Conservation (phyloP, 1,140 invertebrate species). For the Drosophila ambigua region DNA sequence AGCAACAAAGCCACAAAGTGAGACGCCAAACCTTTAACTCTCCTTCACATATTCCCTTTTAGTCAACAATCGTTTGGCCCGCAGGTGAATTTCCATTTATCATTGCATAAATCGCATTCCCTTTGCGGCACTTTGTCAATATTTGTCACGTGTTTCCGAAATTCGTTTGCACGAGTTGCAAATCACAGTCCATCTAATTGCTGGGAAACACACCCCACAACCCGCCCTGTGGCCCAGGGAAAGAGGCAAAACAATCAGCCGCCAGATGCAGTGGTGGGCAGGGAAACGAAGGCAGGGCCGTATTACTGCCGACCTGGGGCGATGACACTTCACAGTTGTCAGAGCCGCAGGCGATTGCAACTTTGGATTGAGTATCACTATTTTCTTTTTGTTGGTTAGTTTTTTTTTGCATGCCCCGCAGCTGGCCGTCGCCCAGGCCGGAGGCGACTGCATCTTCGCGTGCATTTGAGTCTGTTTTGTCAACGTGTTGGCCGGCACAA, state of each 20-base stretch:
- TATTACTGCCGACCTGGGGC: conserved; percentile 70
- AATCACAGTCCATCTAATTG: conserved; percentile 70
- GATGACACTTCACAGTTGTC: conserved; percentile 68
- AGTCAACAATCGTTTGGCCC: not conserved
- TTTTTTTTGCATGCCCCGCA: conserved; percentile 15
- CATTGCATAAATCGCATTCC: conserved; percentile 3
- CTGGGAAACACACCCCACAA: conserved; percentile 62
- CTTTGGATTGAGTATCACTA: conserved; percentile 32
- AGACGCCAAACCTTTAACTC: no score
- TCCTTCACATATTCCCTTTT: no score
- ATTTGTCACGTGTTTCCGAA: conserved; percentile 59
- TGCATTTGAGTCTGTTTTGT: conserved; percentile 56
- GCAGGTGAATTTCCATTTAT: not conserved
- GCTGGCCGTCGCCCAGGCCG: conserved; percentile 18
- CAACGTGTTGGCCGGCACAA: conserved; percentile 44
- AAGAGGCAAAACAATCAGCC: conserved; percentile 57
- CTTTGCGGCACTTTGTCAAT: conserved; percentile 34
- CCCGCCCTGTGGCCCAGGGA: conserved; percentile 10
- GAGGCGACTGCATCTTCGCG: conserved; percentile 10
- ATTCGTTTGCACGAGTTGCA: conserved; percentile 68
- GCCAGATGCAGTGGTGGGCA: conserved; percentile 44
- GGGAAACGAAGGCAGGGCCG: not conserved
- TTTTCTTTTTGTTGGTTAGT: not conserved
- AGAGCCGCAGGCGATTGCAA: conserved; percentile 40
- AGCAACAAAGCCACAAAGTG: not conserved